Percentiles rank a stretch among this genome's conserved stretches.
These are phyloP conservation scores for Tenthredo mesomela DNA, from an alignment of 2,888 invertebrate species.

Conservation along the genomic window DNA sequence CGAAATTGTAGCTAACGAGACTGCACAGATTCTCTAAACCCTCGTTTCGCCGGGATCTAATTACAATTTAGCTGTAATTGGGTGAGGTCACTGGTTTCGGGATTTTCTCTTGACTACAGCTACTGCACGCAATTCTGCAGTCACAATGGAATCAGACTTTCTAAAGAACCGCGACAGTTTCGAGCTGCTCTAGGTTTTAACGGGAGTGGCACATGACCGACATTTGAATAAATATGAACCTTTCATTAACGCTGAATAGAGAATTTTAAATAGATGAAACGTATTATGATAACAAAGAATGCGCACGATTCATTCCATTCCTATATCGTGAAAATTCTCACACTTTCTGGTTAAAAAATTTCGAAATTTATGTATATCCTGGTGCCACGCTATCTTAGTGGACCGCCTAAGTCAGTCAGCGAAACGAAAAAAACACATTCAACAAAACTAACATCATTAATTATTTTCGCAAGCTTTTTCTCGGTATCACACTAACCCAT, in stretches of 20 bases:
- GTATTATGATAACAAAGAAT: neutral
- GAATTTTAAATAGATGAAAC: slow-evolving; percentile 8
- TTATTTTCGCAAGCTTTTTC: neutral
- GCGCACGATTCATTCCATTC: neutral
- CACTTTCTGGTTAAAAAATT: neutral
- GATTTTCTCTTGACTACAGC: slow-evolving; percentile 22
- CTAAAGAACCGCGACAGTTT: slow-evolving; percentile 38
- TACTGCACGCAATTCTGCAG: slow-evolving; percentile 4
- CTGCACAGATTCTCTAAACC: slow-evolving; percentile 31
- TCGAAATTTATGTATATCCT: neutral
- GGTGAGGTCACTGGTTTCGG: slow-evolving; percentile 34
- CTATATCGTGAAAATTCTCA: neutral
- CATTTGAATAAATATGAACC: slow-evolving; percentile 36
- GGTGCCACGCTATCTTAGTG: too few relatives aligned
- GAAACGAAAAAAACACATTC: too few relatives aligned
- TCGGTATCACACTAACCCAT: neutral
- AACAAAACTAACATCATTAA: too few relatives aligned
- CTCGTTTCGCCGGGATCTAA: slow-evolving; percentile 20
- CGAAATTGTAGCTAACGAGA: slow-evolving; percentile 36
- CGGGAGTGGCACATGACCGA: neutral
- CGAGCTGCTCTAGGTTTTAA: neutral
- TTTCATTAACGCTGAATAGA: slow-evolving; percentile 12
- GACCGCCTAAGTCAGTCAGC: too few relatives aligned
- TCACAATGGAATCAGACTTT: slow-evolving; percentile 31
- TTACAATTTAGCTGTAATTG: slow-evolving; percentile 41